Conservation (phyloP, 2,888 invertebrate species). For the Geophilus truncorum region DNA sequence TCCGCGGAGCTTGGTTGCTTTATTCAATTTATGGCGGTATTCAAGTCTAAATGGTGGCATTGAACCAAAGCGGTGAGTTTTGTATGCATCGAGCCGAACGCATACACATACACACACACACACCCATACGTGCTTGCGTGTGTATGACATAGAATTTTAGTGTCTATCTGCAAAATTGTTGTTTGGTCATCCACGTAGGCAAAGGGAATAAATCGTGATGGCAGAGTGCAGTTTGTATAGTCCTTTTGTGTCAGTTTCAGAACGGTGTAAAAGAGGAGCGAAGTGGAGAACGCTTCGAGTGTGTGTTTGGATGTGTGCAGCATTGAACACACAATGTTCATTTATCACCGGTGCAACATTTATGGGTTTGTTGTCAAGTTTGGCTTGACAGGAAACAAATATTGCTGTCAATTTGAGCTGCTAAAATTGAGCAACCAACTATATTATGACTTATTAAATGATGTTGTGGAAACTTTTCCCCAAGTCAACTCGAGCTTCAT, state of each 20-base stretch:
- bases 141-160: constrained; percentile 6
- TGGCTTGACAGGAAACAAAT: not conserved
- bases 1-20: not conserved
- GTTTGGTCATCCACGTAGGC: not conserved
- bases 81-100: not conserved
- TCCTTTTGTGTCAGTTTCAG: not conserved
- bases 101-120: too few relatives aligned
- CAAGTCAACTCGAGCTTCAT: too few relatives aligned
- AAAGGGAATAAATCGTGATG: not conserved
- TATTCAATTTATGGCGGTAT: not conserved
- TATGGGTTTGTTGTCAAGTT: not conserved
- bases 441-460: not conserved
- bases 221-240: not conserved
- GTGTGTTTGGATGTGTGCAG: not conserved
- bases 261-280: not conserved
- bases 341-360: not conserved
- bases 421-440: not conserved
- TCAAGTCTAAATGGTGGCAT: not conserved
- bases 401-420: not conserved
- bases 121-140: not conserved
- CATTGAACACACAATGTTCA: not conserved
- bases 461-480: too few relatives aligned
- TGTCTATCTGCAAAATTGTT: not conserved
- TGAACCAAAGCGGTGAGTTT: not conserved
- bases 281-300: not conserved